Evolutionary conservation across 92 coral and sea anemone genomes (phyloP).

Genomic region (Actinostola sp.): DNA sequence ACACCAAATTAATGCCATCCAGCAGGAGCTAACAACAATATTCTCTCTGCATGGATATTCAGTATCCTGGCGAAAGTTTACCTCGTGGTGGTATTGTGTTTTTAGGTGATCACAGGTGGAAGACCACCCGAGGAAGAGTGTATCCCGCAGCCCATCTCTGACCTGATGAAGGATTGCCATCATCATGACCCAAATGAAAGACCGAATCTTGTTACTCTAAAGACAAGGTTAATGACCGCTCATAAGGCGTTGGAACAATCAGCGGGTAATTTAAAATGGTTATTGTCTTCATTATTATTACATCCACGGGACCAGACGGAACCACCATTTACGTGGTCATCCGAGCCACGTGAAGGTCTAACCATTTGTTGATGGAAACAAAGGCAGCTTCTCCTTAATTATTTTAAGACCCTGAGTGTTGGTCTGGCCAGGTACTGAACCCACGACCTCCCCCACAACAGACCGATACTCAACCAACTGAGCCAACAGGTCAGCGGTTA

Average conservation of each 20-base stretch:
- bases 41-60: not conserved
- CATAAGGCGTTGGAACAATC: not conserved
- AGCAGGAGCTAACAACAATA: too few relatives aligned
- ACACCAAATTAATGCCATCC: too few relatives aligned
- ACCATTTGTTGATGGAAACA: too few relatives aligned
- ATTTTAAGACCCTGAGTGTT: too few relatives aligned
- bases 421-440: too few relatives aligned
- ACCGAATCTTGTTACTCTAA: not conserved
- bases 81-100: not conserved
- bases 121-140: not conserved
- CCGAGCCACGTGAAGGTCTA: too few relatives aligned
- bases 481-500: not conserved
- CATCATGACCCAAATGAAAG: not conserved
- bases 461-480: not conserved
- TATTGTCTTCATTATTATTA: not conserved
- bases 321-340: too few relatives aligned
- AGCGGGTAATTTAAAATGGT: not conserved
- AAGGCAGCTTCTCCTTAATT: too few relatives aligned
- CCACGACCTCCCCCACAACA: not conserved
- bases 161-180: not conserved
- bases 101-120: conserved; percentile 12
- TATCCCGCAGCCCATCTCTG: not conserved
- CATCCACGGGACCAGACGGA: too few relatives aligned
- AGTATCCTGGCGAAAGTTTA: not conserved
- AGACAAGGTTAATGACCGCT: not conserved